Conservation (phyloP, 2,888 invertebrate species). For the Alloplasta piceator region DNA sequence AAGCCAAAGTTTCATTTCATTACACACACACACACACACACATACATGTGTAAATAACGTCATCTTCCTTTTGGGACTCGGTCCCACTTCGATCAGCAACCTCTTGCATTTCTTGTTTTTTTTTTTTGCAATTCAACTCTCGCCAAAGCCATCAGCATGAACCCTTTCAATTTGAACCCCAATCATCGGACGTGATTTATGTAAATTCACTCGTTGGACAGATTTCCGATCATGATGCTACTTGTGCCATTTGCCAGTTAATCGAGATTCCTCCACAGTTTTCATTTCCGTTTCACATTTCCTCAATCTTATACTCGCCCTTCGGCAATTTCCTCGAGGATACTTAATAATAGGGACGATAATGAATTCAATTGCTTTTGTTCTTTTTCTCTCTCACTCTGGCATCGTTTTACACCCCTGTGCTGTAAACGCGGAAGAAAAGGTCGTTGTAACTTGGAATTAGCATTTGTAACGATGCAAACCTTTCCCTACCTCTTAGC, state of each 20-base stretch:
- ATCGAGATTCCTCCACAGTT: constrained; percentile 36
- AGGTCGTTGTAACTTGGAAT: constrained; percentile 49
- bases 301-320: not conserved
- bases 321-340: constrained; percentile 40
- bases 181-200: constrained; percentile 10
- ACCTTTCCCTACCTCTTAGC: constrained; percentile 50
- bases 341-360: constrained; percentile 37
- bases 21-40: too few relatives aligned
- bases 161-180: not conserved
- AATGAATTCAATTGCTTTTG: constrained; percentile 56
- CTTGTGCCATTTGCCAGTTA: constrained; percentile 10
- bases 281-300: constrained; percentile 54
- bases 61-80: too few relatives aligned
- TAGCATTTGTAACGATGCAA: constrained; percentile 58
- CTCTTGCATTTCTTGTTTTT: not conserved
- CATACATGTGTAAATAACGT: too few relatives aligned
- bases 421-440: constrained; percentile 54
- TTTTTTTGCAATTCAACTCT: constrained; percentile 9
- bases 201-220: not conserved
- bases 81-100: not conserved
- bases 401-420: constrained; percentile 26
- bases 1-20: too few relatives aligned
- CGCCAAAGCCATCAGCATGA: constrained; percentile 2
- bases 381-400: constrained; percentile 23
- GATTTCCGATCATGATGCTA: not conserved